These are phyloP conservation scores for Trachelus iudaicus DNA, from an alignment of 2,888 invertebrate species.

Conservation along the genomic window DNA sequence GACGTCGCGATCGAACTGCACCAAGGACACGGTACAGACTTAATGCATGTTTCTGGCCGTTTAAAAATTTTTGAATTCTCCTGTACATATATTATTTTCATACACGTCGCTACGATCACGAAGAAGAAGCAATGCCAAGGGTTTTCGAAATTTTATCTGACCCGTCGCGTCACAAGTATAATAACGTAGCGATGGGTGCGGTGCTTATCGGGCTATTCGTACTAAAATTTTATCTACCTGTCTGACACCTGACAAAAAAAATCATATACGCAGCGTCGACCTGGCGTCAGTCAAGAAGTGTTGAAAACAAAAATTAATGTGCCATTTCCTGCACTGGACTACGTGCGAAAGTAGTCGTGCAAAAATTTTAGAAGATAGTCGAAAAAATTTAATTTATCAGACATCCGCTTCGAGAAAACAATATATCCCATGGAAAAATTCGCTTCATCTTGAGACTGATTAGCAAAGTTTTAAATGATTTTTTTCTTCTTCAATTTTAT, in stretches of 20 bases:
- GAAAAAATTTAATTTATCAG: not conserved
- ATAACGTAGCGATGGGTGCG: conserved; percentile 35
- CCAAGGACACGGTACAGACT: not conserved
- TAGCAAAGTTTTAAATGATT: not conserved
- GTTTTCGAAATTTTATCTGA: conserved; percentile 32
- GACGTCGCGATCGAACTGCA: not conserved
- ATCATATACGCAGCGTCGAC: conserved; percentile 29
- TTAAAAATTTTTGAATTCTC: not conserved
- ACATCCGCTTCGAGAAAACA: not conserved
- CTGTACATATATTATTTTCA: not conserved
- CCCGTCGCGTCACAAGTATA: conserved; percentile 19
- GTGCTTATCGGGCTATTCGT: conserved; percentile 53
- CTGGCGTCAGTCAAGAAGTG: not conserved
- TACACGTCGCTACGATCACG: not conserved
- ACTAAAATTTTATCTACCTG: conserved; percentile 57
- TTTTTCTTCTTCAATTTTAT: not conserved
- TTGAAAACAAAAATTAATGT: not conserved
- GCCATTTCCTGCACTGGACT: not conserved
- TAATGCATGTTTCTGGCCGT: not conserved
- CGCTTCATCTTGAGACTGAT: not conserved
- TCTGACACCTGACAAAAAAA: conserved; percentile 55
- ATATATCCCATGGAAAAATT: not conserved
- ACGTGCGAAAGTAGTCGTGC: not conserved
- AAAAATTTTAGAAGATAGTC: too few relatives aligned
- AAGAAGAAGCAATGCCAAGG: not conserved